Evolutionary conservation across 1,140 invertebrate species (phyloP), one percentile per base, ranked within the genome.

Genomic region (Brachionus asplanchnoidis): DNA sequence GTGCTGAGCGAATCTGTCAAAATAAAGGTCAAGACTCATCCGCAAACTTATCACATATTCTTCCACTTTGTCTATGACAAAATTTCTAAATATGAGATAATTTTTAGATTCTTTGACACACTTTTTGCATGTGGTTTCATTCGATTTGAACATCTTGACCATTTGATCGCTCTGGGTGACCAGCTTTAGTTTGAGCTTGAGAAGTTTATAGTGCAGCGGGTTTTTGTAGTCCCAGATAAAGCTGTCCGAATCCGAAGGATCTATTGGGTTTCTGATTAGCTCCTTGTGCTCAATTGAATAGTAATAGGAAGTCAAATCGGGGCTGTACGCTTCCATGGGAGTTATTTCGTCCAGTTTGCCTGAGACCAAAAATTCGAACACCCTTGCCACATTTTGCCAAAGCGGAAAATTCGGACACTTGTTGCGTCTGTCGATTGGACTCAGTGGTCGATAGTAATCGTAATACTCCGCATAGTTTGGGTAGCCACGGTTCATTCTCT

Each of bases 171-270:
- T 50, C 12, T 50, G 42, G 28, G 17, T 50, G 44, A 77, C 9
- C 11, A 77, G 32, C 26, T 77, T 77, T 20, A 77, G 20, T 53
- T 77, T 77, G 12, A 77, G 42, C 26, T 77, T 77, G 44, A 77
- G 44, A 5, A 77, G 42, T 77, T 77, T 77, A 23, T 77, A 77
- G 42, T 50, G 42, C 2, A 50, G 40, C 3, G 73, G 44, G 23
- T 23, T 50, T 77, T 77, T 77, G 26, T 36, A 77, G 26, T 77
- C 73, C 73, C 73, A 77, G 3, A 77, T 26, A 12, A 77, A 77
- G 11, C 4, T 11, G 17, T 77, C 73, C 26, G 23, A 50, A 50
- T 77, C 73, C 3, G 73, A 77, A 11, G 73, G 73, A 50, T 77
- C 73, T 5, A 46, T 50, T 3, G 73, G 73, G 32, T 77, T 77